Conservation (phyloP, 2,888 invertebrate genomes). For the Cetonia aurata region DNA sequence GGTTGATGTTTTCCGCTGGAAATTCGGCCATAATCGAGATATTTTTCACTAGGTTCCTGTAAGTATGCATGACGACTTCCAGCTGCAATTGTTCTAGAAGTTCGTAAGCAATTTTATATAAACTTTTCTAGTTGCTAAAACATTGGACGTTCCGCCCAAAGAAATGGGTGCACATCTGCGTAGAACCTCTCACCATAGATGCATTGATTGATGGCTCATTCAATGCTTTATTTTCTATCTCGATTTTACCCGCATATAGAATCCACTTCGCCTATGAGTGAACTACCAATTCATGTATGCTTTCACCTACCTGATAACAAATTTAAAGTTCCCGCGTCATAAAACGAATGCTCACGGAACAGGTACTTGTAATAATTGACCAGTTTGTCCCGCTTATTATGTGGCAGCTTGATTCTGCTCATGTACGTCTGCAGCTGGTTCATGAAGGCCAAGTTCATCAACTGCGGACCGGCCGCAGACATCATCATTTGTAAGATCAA, state of each 20-base stretch:
- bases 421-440: conserved; percentile 39
- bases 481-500: conserved; percentile 33
- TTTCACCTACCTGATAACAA: conserved; percentile 56
- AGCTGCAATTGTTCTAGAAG: conserved; percentile 24
- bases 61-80: conserved; percentile 27
- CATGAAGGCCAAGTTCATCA: conserved; percentile 30
- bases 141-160: too few relatives aligned
- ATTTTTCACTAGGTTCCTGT: conserved; percentile 23
- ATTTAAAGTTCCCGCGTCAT: conserved; percentile 61
- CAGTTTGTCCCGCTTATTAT: conserved; percentile 5
- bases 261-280: too few relatives aligned
- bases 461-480: conserved; percentile 20
- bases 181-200: too few relatives aligned
- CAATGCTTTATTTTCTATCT: too few relatives aligned
- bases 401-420: conserved; percentile 24
- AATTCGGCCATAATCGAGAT: conserved; percentile 31
- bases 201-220: too few relatives aligned
- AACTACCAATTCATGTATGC: too few relatives aligned
- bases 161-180: too few relatives aligned
- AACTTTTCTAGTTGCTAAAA: too few relatives aligned
- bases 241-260: too few relatives aligned
- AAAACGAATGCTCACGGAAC: conserved; percentile 61
- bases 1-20: conserved; percentile 21
- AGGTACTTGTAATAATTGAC: conserved; percentile 59
- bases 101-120: too few relatives aligned